Conservation (phyloP, 2,113 vertebrate genomes). For the Scartelaos histophorus region DNA sequence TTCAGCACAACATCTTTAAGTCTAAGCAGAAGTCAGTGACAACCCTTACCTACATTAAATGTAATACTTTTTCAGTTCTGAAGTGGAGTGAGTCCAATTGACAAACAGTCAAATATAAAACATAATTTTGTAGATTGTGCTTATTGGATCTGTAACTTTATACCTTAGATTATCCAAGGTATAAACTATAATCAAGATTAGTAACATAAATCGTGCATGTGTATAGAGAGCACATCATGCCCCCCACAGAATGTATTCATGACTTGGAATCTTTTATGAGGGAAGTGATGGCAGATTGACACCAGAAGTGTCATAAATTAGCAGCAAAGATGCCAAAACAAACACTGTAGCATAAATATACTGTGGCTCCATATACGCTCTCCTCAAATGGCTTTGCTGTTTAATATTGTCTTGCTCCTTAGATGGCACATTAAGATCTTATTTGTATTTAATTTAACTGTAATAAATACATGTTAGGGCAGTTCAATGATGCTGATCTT, state of each 20-base stretch:
- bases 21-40: conserved; percentile 11
- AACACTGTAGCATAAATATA: conserved; percentile 87
- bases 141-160: background rate
- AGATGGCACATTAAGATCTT: background rate
- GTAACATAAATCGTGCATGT: background rate
- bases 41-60: conserved; percentile 4
- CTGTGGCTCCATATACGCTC: conserved; percentile 54
- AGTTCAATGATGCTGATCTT: too few species aligned
- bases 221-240: too few species aligned
- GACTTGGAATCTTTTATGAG: conserved; percentile 85
- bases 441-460: background rate
- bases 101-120: background rate
- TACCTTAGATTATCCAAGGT: too few species aligned
- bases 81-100: conserved; percentile 20
- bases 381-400: too few species aligned
- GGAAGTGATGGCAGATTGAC: conserved; percentile 91
- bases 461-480: too few species aligned
- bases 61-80: background rate
- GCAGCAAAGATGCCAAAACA: conserved; percentile 91
- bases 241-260: conserved; percentile 61
- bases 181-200: background rate
- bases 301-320: conserved; percentile 91
- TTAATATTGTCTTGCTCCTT: conserved; percentile 13
- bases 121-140: too few species aligned
- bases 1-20: conserved; percentile 54